A percentile compares a stretch with the other conserved stretches of the same genome.
Evolutionary conservation across 2,797 vertebrate genomes (phyloP).

Genomic region (Argya squamiceps): DNA sequence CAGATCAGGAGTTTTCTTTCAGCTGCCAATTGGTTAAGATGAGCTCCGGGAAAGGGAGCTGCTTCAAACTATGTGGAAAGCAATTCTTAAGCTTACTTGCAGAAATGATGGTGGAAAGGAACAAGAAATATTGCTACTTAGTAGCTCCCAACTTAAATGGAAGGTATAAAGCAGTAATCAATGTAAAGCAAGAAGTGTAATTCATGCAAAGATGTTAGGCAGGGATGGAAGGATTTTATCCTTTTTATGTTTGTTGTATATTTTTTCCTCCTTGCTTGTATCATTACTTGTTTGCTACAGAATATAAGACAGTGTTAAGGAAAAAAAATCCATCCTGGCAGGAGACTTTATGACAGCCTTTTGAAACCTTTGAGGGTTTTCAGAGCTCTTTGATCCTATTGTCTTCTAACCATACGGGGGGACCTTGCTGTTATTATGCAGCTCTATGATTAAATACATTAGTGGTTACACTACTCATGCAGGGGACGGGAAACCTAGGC

Average conservation of each 20-base stretch:
- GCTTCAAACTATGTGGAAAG: not conserved
- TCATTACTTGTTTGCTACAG: not conserved
- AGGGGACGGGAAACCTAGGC: not conserved
- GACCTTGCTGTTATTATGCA: not conserved
- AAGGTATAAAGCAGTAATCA: not conserved
- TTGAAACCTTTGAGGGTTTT: not conserved
- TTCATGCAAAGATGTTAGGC: not conserved
- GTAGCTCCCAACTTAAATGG: not conserved
- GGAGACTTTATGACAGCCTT: not conserved
- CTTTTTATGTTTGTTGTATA: not conserved
- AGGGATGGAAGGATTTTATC: not conserved
- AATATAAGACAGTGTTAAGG: not conserved
- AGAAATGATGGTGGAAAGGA: not conserved
- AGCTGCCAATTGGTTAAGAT: not conserved
- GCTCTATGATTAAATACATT: not conserved
- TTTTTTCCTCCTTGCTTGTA: not conserved
- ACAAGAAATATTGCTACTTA: not conserved
- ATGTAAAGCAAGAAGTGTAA: not conserved
- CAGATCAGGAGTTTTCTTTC: slow-evolving; percentile 44
- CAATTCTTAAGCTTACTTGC: not conserved
- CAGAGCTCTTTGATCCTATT: not conserved
- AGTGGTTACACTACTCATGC: not conserved
- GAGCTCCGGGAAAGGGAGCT: not conserved
- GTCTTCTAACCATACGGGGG: not conserved
- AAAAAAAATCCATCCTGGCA: not conserved